A percentile compares a stretch with the other conserved stretches of the same genome.
Conservation (phyloP, 2,113 vertebrate genomes). For the Cairina moschata region DNA sequence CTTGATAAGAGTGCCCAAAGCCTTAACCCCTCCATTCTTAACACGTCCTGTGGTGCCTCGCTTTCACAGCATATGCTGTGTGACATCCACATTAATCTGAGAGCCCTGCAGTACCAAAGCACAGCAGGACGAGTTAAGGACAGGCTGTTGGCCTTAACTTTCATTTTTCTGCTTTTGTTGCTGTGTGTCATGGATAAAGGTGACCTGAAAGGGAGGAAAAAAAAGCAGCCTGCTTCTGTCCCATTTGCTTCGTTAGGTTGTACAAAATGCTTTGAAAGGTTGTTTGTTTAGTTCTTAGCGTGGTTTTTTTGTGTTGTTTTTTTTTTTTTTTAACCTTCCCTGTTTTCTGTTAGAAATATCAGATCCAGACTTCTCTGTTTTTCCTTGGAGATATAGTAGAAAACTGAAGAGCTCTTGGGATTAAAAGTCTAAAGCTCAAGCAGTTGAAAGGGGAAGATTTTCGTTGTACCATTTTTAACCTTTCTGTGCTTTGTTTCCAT, state of each 20-base stretch:
- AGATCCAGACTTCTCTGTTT: conserved; percentile 19
- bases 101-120: conserved; percentile 39
- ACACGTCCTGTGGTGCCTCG: background rate
- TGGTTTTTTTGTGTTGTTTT: background rate
- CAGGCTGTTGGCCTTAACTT: conserved; percentile 52
- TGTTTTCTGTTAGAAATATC: background rate
- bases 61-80: conserved; percentile 52
- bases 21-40: conserved; percentile 10
- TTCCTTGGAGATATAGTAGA: background rate
- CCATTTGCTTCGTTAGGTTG: conserved; percentile 27
- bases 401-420: conserved; percentile 49
- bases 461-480: conserved; percentile 31
- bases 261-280: conserved; percentile 45
- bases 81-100: conserved; percentile 68
- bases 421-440: conserved; percentile 31
- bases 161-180: conserved; percentile 62
- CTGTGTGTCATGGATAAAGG: conserved; percentile 60
- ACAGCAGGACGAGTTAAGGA: conserved; percentile 54
- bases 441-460: conserved; percentile 32
- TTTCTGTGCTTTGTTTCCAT: conserved; percentile 20
- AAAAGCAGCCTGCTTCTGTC: background rate
- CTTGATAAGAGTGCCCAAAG: conserved; percentile 28
- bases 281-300: conserved; percentile 32
- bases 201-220: conserved; percentile 35
- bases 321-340: background rate